These are phyloP conservation scores for Zootermopsis nevadensis DNA, from an alignment of 2,888 invertebrate genomes.

Conservation along the genomic window DNA sequence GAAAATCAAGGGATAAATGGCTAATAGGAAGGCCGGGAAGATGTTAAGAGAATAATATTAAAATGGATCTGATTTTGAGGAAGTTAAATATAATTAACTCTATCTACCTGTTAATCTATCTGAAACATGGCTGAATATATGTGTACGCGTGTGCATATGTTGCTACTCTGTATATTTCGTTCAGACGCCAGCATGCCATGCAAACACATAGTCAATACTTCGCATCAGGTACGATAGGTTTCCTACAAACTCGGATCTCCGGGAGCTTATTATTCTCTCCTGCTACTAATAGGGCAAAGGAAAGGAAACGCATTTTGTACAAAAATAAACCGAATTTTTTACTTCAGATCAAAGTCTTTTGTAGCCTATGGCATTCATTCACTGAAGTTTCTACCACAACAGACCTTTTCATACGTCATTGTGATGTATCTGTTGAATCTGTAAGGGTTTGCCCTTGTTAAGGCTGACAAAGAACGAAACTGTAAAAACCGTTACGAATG, in stretches of 20 bases:
- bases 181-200: not conserved
- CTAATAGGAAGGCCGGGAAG: not conserved
- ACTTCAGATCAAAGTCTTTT: not conserved
- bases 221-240: not conserved
- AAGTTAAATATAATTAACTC: no score
- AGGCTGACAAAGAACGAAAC: no score
- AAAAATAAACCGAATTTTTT: not conserved
- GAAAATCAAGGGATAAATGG: not conserved
- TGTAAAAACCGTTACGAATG: no score
- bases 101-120: no score
- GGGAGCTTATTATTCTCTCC: not conserved
- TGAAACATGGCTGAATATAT: not conserved
- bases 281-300: not conserved
- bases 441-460: no score
- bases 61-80: no score
- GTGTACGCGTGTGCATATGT: not conserved
- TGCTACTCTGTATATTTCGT: not conserved
- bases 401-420: no score
- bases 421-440: no score
- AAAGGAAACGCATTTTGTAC: not conserved
- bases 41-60: no score
- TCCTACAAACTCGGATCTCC: not conserved
- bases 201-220: not conserved
- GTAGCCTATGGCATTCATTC: not conserved
- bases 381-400: no score